phyloP scores from a whole-genome alignment of 1,140 invertebrate genomes.

The Araneus ventricosus region DNA sequence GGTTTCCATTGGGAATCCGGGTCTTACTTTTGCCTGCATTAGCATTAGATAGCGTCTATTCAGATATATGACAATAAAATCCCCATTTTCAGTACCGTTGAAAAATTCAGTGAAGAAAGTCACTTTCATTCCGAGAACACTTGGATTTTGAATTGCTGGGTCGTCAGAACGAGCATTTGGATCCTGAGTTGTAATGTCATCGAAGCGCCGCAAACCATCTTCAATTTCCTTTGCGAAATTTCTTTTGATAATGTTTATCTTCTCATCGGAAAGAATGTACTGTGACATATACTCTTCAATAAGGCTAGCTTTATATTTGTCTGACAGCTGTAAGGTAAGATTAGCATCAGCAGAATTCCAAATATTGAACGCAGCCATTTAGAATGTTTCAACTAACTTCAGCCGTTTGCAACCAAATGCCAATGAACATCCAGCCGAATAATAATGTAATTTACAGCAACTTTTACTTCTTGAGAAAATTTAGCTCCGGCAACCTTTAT shows the following conservation, averaged over 20 bases:
- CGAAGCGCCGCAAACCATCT: not conserved
- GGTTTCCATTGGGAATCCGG: constrained; percentile 36
- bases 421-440: no score
- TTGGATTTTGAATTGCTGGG: not conserved
- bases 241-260: constrained; percentile 1
- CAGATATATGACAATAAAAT: constrained; percentile 11
- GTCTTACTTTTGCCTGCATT: not conserved
- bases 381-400: no score
- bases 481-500: no score
- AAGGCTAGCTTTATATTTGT: not conserved
- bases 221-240: constrained; percentile 32
- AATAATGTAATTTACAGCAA: no score
- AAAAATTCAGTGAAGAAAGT: constrained; percentile 63
- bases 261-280: constrained; percentile 36
- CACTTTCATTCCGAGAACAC: constrained; percentile 26
- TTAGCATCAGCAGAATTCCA: not conserved
- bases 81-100: constrained; percentile 45
- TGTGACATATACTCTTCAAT: constrained; percentile 35
- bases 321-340: not conserved
- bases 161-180: not conserved
- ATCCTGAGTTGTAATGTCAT: not conserved
- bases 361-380: not conserved
- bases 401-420: no score
- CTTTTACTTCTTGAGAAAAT: no score
- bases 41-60: constrained; percentile 11